Conservation (phyloP, 2,888 invertebrate genomes). For the Uropetala carovei region DNA sequence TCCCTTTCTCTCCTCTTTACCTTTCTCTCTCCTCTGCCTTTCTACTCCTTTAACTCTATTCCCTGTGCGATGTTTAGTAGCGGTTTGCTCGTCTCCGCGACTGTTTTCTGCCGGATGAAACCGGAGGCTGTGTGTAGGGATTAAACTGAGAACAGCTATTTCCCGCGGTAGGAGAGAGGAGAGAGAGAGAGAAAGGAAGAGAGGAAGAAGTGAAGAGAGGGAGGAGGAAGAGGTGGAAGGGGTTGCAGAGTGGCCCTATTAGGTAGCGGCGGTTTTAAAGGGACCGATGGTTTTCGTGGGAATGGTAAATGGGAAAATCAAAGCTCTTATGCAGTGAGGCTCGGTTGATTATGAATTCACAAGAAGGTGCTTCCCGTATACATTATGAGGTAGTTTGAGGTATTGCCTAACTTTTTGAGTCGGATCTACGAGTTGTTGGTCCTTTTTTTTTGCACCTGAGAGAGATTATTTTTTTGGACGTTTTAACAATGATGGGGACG, state of each 20-base stretch:
- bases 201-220: too few species aligned
- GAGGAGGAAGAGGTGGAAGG: too few species aligned
- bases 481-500: too few species aligned
- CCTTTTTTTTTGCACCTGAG: too few species aligned
- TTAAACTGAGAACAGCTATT: slow-evolving; percentile 10
- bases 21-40: not conserved
- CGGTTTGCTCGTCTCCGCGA: slow-evolving; percentile 10
- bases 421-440: too few species aligned
- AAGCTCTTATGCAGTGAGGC: not conserved
- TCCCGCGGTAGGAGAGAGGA: not conserved
- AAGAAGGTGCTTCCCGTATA: not conserved
- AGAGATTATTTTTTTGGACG: too few species aligned
- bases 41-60: not conserved
- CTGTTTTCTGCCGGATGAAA: not conserved
- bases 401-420: not conserved
- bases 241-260: not conserved
- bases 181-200: too few species aligned
- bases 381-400: not conserved
- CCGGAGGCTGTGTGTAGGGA: not conserved
- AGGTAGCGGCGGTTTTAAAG: slow-evolving; percentile 1
- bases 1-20: too few species aligned
- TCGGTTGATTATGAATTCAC: not conserved
- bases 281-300: not conserved
- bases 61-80: not conserved
- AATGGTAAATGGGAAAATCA: not conserved